Evolutionary conservation across 2,888 invertebrate genomes (phyloP), one percentile per base, ranked within the genome.

Genomic region (Hirtodrosophila confusa): DNA sequence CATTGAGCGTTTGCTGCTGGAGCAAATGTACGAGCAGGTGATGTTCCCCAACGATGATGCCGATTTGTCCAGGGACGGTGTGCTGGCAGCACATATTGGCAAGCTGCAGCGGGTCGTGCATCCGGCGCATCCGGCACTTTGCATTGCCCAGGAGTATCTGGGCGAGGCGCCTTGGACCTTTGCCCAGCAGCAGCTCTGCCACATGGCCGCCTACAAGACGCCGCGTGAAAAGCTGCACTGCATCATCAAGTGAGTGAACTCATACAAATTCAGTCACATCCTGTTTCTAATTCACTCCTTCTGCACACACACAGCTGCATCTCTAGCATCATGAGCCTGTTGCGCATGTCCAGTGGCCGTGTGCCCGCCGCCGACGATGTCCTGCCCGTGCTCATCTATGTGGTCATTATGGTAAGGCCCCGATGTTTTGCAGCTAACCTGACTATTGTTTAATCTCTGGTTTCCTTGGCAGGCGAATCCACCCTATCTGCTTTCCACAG

Each of bases 11-110:
- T 95, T 95, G n/a, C 94, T 99, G 6, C 96, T 99, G 93, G 96
- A 96, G 50, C 93, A 96, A 29, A 95, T 99, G 55, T 99, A 99
- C 92, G 94, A 95, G 39, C 95, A 97, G 89, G 98, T 99, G 47
- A 93, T 99, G 91, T 98, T 98, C 92, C 99, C 99, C 5, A 99
- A 99, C 90, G 98, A 97, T 3, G 99, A 99, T 90, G 98, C 97
- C 0, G 99, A 99, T 92, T 93, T 97, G 69, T 95, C 96, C 24
- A 92, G 99, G 66, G 99, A 99, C 91, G 97, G 96, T 78, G 95
- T 98, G 66, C 93, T 98, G 50, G 95, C 95, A 83, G 96, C 97
- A 84, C 98, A 99, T 92, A 97, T 99, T 87, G 94, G 95, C 51
- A 96, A 97, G 86, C 92, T 99, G 88, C 93, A 95, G 27, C 93